A percentile compares a stretch with the other conserved stretches of the same genome.
Conservation (phyloP, 2,888 invertebrate species). For the Philaethria dido region DNA sequence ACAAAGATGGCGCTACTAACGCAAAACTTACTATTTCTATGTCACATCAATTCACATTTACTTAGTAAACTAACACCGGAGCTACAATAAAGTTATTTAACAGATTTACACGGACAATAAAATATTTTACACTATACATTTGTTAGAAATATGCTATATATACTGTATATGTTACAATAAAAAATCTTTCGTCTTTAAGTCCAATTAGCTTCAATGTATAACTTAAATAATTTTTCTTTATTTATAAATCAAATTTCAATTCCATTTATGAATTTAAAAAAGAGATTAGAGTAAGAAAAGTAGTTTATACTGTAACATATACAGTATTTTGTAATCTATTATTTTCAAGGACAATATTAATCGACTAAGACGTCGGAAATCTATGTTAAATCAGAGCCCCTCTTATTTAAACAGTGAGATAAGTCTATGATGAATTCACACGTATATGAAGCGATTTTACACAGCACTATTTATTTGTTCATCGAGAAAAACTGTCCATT, state of each 20-base stretch:
- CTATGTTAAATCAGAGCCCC: constrained; percentile 12
- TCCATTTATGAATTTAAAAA: background rate
- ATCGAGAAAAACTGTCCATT: background rate
- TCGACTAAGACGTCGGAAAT: background rate
- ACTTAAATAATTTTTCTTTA: no score
- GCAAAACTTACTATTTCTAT: background rate
- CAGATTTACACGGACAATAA: background rate
- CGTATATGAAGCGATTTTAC: background rate
- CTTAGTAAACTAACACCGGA: background rate
- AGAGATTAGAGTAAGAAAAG: background rate
- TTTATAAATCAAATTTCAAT: background rate
- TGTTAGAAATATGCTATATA: constrained; percentile 1
- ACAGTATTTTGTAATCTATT: background rate
- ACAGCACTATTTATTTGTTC: constrained; percentile 14
- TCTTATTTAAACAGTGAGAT: background rate
- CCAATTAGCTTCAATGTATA: no score
- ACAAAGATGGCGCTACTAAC: background rate
- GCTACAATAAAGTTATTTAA: background rate
- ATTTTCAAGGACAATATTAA: background rate
- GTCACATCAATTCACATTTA: constrained; percentile 13
- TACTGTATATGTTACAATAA: background rate
- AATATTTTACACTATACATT: constrained; percentile 21
- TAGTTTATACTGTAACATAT: background rate
- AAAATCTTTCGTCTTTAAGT: no score
- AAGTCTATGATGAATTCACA: constrained; percentile 3